A percentile compares a stretch with the other conserved stretches of the same genome.
Evolutionary conservation across 1,140 invertebrate species (phyloP).

Genomic region (Lysiphlebus fabarum): DNA sequence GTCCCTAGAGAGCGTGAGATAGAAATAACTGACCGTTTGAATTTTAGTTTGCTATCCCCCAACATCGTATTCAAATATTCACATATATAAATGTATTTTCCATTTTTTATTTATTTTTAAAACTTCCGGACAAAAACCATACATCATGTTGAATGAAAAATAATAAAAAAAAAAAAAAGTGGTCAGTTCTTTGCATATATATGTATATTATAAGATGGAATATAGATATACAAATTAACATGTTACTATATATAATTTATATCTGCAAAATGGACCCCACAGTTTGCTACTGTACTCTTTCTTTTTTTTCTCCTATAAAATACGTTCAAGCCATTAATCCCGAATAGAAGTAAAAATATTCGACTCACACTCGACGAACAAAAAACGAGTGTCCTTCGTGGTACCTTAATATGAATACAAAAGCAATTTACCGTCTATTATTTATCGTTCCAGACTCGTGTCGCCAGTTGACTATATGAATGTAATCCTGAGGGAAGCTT

Average conservation of each 20-base stretch:
- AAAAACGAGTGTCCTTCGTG: slow-evolving; percentile 40
- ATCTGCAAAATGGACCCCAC: no score
- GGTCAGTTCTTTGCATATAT: slow-evolving; percentile 47
- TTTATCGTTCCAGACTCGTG: slow-evolving; percentile 39
- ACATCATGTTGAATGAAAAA: slow-evolving; percentile 39
- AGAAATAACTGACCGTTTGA: slow-evolving; percentile 14
- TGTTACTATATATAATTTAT: slow-evolving; percentile 13
- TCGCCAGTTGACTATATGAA: not conserved
- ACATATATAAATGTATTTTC: not conserved
- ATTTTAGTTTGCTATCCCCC: not conserved
- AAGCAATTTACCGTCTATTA: slow-evolving; percentile 52
- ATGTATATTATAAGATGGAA: slow-evolving; percentile 30
- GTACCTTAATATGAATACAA: slow-evolving; percentile 54
- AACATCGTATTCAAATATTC: no score
- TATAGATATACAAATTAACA: slow-evolving; percentile 20
- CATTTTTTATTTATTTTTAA: slow-evolving; percentile 44
- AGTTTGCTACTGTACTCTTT: not conserved
- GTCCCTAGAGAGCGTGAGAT: slow-evolving; percentile 28
- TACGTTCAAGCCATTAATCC: slow-evolving; percentile 56
- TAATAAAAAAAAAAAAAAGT: slow-evolving; percentile 35
- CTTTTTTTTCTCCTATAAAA: slow-evolving; percentile 45
- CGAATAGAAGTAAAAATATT: slow-evolving; percentile 56
- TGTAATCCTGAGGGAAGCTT: not conserved
- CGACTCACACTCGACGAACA: slow-evolving; percentile 30
- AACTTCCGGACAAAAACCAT: slow-evolving; percentile 47